Evolutionary conservation across 1,140 invertebrate species (phyloP).

Genomic region (Dreissena polymorpha): DNA sequence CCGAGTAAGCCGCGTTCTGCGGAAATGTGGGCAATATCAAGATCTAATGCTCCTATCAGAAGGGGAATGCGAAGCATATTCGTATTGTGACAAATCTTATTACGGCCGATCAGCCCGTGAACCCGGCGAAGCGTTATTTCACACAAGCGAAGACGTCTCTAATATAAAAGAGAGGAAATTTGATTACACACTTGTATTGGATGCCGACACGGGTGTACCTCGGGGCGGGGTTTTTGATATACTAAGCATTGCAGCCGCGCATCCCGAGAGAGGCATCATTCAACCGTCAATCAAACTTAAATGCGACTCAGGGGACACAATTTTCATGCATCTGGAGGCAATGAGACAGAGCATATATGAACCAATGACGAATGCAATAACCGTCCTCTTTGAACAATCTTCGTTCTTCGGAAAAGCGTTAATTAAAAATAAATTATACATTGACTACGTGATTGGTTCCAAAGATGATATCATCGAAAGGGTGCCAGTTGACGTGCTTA

Average conservation of each 20-base stretch:
- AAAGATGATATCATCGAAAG: conserved; percentile 70
- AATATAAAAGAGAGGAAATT: conserved; percentile 69
- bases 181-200: conserved; percentile 75
- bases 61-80: conserved; percentile 68
- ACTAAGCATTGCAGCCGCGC: conserved; percentile 71
- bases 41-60: conserved; percentile 75
- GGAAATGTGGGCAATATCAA: conserved; percentile 77
- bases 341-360: conserved; percentile 72
- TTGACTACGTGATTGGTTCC: conserved; percentile 73
- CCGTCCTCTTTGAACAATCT: conserved; percentile 68
- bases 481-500: conserved; percentile 75
- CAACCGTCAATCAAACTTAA: conserved; percentile 74
- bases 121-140: conserved; percentile 68
- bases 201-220: conserved; percentile 72
- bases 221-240: conserved; percentile 66
- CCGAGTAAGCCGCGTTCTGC: conserved; percentile 70
- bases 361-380: conserved; percentile 74
- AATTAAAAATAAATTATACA: conserved; percentile 72
- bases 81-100: conserved; percentile 68
- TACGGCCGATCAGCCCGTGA: conserved; percentile 68
- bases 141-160: conserved; percentile 67
- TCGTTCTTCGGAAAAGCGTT: conserved; percentile 75
- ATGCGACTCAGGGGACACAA: conserved; percentile 63
- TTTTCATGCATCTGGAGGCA: conserved; percentile 74
- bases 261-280: conserved; percentile 74